Evolutionary conservation across 2,113 vertebrate species (phyloP).

Genomic region (Corythornis cristatus): DNA sequence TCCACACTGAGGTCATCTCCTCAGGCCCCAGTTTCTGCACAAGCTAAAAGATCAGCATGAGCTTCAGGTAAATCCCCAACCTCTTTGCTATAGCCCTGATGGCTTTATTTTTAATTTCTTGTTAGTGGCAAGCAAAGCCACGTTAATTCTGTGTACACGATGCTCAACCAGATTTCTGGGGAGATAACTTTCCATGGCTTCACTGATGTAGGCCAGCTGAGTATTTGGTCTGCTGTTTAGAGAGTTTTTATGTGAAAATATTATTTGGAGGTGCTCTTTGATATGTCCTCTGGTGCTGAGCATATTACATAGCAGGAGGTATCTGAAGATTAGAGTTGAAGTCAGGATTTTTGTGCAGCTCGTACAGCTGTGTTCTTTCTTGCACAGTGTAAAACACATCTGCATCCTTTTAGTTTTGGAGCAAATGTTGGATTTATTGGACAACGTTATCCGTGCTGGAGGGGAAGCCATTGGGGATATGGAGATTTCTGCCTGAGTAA

Average conservation of each 20-base stretch:
- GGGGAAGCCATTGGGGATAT: background rate
- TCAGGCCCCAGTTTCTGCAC: background rate
- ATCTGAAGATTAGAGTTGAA: constrained; percentile 41
- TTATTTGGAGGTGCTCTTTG: background rate
- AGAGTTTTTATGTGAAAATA: constrained; percentile 23
- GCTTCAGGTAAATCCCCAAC: constrained; percentile 5
- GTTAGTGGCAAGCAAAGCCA: background rate
- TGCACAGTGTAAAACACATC: background rate
- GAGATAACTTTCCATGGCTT: background rate
- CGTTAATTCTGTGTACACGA: background rate
- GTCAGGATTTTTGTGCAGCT: constrained; percentile 7
- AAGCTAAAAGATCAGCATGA: background rate
- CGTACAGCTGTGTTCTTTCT: constrained; percentile 48
- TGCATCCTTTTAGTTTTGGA: constrained; percentile 9
- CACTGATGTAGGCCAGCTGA: background rate
- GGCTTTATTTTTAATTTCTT: background rate
- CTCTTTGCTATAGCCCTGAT: background rate
- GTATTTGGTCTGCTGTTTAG: constrained; percentile 4
- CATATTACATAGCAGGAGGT: background rate
- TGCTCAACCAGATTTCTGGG: background rate
- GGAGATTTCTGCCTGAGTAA: background rate
- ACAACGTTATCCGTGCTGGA: background rate
- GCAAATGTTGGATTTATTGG: background rate
- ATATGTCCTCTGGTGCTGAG: constrained; percentile 35
- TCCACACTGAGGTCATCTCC: constrained; percentile 2